Percentiles rank a stretch among this genome's conserved stretches.
phyloP scores from a whole-genome alignment of 2,888 invertebrate species.

The Oxycera nigricornis region DNA sequence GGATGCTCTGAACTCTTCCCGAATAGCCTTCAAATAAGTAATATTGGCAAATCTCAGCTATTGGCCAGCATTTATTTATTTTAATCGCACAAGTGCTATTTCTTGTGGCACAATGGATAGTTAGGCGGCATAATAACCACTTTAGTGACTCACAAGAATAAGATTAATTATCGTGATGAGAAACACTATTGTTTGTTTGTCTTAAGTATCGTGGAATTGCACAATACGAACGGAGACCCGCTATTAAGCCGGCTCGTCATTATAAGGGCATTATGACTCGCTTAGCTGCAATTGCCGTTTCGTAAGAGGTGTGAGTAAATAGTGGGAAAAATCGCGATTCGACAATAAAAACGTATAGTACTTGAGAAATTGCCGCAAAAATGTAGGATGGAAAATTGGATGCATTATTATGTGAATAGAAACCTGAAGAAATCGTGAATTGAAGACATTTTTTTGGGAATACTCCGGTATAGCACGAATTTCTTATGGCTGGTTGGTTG shows the following conservation, averaged over 20 bases:
- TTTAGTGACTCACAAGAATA: background rate
- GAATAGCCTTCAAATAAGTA: background rate
- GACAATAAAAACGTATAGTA: no score
- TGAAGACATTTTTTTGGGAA: no score
- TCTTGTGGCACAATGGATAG: background rate
- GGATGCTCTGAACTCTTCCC: background rate
- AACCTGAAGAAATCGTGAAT: no score
- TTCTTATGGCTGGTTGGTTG: no score
- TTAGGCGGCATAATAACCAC: background rate
- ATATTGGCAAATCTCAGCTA: background rate
- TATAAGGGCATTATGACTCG: background rate
- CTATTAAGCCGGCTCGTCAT: background rate
- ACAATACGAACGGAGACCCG: background rate
- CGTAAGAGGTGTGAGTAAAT: background rate
- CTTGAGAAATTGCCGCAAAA: no score
- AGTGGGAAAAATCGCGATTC: background rate
- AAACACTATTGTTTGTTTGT: constrained; percentile 5
- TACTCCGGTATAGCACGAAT: no score
- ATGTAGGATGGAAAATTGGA: no score
- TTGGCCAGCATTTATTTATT: background rate
- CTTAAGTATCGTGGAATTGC: background rate
- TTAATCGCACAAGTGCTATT: background rate
- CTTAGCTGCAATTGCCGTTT: background rate
- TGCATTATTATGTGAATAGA: no score
- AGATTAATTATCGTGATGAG: background rate